Evolutionary conservation across 2,888 invertebrate genomes (phyloP), one percentile per base, ranked within the genome.

Genomic region (Acanthoscelides obtectus): DNA sequence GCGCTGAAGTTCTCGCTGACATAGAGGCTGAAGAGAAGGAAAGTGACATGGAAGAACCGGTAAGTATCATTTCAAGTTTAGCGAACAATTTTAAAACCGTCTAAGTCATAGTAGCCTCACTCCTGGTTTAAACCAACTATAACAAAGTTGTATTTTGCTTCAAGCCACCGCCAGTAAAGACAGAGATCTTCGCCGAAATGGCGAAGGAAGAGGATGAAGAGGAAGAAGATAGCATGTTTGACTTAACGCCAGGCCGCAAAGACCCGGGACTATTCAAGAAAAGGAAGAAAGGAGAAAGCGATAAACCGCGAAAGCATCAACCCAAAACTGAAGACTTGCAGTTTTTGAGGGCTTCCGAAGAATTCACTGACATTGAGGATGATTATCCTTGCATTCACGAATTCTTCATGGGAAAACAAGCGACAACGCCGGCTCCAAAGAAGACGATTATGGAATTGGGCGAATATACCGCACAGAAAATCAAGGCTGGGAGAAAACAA

Each of bases 351-450:
- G 68, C 74, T 22, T 76, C 77, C n/a, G 72, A 75, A 65, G 77
- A 79, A 45, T 75, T 75, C 22, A 72, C 71, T 2, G 77, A 77
- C 25, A 70, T 77, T 8, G 76, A 77, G 70, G 77, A 75, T 20
- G 74, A 75, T 68, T 66, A 76, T 66, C 76, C 76, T 1, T 79
- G 76, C 27, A 79, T 79, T 63, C 78, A 78, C 17, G 80, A 80
- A 71, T 79, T 71, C 70, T 76, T 74, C 67, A 76, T 75, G 21
- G 27, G 66, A 66, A 66, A 20, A 1, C 21, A n/a, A 4, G 22
- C 21, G 22, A 19, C 3, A 20, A 19, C 20, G 8, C 3, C 2
- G 22, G 67, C n/a, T 1, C 66, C 8, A 19, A 67, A 69, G 68
- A 69, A 68, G 27, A 22, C 64, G 8, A 45, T 67, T 6, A 70